Base-by-base conservation (phyloP, 1,140 invertebrate species). In the Sycophaga agraensis region DNA sequence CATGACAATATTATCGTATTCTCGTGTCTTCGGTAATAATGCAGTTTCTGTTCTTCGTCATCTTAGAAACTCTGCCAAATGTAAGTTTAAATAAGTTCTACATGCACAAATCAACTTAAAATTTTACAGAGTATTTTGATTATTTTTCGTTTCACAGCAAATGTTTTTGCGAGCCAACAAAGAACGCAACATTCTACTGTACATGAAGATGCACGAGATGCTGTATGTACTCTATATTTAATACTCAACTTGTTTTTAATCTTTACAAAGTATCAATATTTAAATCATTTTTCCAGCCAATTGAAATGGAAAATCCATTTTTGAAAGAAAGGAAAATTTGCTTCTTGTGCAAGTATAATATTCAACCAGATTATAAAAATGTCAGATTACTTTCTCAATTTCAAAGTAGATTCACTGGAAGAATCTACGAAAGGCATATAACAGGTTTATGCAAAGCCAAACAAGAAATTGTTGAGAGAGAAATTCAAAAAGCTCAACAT, bases 361-460 rank as follows among this genome's bases (percentile, higher is more conserved):
- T 98, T 46, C 79, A 82, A 11, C 88, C 93, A 1, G 86, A 97
- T 81, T 98, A 96, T 71, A 99, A 97, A 78, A 99, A 99, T 81
- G 85, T 89, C 0, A 86, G 90, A 55, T 76, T 99, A 6, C 75
- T 99, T 2, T 96, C 94, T 14, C 97, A 99, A 74, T 99, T 99
- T 80, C 89, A 97, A 72, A 98, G 95, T 42, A 88, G 91, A 0
- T 94, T 91, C 69, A 98, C 96, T 11, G 96, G 96, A 9, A 84
- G 86, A 66, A 86, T 97, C 57, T 98, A 98, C 79, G 91, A 91
- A 0, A 84, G 89, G 65, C 91, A 98, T 69, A 93, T 98, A 54
- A 99, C 96, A 28, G 92, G 92, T 5, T 79, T 95, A 3, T 96
- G 94, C 73, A 85, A 86, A 73, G 66, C 74, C 5, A 90, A 93